phyloP scores from a whole-genome alignment of 2,888 invertebrate species.

The Dusona sp. region DNA sequence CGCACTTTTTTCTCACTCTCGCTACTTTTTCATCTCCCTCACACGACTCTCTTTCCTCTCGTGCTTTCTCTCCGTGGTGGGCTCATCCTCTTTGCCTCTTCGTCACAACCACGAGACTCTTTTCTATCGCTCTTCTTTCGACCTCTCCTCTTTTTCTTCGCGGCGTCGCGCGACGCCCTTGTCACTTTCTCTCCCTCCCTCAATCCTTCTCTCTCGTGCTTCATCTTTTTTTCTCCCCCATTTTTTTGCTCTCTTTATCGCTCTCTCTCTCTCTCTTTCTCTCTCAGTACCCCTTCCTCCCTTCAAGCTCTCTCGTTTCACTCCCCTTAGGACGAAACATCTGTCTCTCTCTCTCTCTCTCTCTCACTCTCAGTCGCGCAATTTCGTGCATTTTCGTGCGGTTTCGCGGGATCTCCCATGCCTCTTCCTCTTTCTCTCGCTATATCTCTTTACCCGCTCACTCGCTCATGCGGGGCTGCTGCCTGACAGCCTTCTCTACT shows the following conservation, averaged over 20 bases:
- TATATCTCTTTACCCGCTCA: constrained; percentile 28
- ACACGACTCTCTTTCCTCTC: constrained; percentile 41
- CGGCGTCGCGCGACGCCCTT: constrained; percentile 62
- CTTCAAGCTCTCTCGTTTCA: constrained; percentile 40
- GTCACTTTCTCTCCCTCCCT: constrained; percentile 71
- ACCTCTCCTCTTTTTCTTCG: constrained; percentile 60
- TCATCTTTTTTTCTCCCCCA: constrained; percentile 34
- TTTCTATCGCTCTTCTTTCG: constrained; percentile 58
- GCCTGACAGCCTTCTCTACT: constrained; percentile 37
- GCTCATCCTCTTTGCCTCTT: constrained; percentile 41
- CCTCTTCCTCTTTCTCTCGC: constrained; percentile 37
- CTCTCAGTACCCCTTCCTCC: constrained; percentile 43
- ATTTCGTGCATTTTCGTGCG: constrained; percentile 80
- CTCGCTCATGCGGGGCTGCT: constrained; percentile 36
- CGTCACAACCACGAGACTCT: constrained; percentile 26
- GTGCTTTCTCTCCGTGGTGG: constrained; percentile 42
- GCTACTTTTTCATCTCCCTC: constrained; percentile 27
- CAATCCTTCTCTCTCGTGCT: constrained; percentile 67
- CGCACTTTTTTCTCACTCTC: constrained; percentile 17
- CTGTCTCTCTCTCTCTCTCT: constrained; percentile 54
- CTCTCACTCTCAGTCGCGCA: constrained; percentile 73
- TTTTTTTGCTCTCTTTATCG: constrained; percentile 4
- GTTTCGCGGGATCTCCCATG: constrained; percentile 75
- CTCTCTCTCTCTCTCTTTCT: constrained; percentile 21
- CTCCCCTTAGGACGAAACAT: constrained; percentile 47